phyloP scores from a whole-genome alignment of 2,113 vertebrate genomes.

The Pygoscelis adeliae region DNA sequence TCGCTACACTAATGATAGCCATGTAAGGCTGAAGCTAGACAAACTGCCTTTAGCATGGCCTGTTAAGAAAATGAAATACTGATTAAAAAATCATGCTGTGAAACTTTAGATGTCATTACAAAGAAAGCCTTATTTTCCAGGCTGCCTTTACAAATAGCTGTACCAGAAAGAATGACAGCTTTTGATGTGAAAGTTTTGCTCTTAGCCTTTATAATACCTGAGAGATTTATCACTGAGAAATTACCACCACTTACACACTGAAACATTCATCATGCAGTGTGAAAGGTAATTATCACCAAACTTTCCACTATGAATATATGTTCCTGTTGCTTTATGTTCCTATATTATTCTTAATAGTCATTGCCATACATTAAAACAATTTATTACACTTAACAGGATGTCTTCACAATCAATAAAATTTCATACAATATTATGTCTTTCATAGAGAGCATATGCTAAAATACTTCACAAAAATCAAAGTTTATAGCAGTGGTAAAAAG shows the following conservation, averaged over 20 bases:
- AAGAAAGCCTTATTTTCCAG: neutral
- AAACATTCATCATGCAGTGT: neutral
- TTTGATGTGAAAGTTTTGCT: slow-evolving; percentile 2
- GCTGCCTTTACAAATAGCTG: slow-evolving; percentile 4
- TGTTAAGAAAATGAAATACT: neutral
- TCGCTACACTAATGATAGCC: neutral
- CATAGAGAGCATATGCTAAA: neutral
- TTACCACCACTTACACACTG: neutral
- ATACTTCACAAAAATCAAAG: neutral
- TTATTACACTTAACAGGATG: neutral
- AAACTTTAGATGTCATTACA: neutral
- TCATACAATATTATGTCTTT: neutral
- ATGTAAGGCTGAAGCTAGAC: neutral
- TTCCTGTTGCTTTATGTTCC: neutral
- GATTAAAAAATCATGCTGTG: slow-evolving; percentile 15
- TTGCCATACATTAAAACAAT: neutral
- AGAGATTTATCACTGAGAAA: neutral
- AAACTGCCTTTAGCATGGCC: neutral
- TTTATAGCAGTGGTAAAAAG: neutral
- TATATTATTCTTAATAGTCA: neutral
- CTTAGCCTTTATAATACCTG: neutral
- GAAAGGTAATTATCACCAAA: slow-evolving; percentile 16
- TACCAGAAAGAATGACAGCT: neutral
- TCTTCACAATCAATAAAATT: neutral
- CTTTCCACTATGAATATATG: neutral